These are phyloP conservation scores for Acromyrmex charruanus DNA, from an alignment of 1,140 invertebrate species.

Conservation along the genomic window DNA sequence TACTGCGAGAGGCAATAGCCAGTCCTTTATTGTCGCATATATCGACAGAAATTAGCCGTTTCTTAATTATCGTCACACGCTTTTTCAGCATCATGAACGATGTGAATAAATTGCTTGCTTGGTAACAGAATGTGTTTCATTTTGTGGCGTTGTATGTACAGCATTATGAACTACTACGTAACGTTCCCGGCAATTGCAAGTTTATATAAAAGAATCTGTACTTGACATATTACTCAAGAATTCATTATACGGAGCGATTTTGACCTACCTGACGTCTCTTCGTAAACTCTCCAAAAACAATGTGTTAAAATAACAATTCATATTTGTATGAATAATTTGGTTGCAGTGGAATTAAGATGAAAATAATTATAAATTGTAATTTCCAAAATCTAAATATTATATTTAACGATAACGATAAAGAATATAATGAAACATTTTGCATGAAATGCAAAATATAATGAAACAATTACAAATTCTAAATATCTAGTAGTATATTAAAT, in stretches of 20 bases:
- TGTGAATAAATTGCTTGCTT: constrained; percentile 22
- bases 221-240: neutral
- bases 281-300: neutral
- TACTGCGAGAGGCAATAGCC: neutral
- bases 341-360: neutral
- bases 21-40: neutral
- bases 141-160: neutral
- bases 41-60: constrained; percentile 42
- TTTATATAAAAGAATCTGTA: neutral
- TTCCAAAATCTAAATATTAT: constrained; percentile 10
- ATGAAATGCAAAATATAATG: neutral
- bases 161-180: neutral
- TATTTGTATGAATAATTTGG: neutral
- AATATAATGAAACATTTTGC: constrained; percentile 12
- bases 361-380: constrained; percentile 29
- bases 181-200: neutral
- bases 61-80: constrained; percentile 41
- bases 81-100: neutral
- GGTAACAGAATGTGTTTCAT: neutral
- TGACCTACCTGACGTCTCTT: neutral
- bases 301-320: neutral
- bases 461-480: too few relatives aligned
- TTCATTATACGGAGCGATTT: neutral
- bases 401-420: neutral
- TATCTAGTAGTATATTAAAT: neutral